Conservation (phyloP, 2,888 invertebrate genomes). For the Phaedon cochleariae region DNA sequence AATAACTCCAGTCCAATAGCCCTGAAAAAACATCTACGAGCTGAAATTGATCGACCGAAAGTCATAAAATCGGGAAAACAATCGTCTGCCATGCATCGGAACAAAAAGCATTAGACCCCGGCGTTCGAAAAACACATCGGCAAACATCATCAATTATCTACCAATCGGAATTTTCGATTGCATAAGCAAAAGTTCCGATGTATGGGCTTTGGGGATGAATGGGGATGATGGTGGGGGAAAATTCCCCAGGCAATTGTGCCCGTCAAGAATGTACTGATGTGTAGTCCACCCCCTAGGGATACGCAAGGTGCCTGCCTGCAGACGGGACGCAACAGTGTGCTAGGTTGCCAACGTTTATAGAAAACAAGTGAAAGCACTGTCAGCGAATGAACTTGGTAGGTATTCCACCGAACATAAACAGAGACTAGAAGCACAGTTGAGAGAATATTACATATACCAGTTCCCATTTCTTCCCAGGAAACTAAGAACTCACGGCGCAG, state of each 20-base stretch:
- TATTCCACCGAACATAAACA: too few species aligned
- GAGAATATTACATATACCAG: too few species aligned
- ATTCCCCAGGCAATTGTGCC: constrained; percentile 55
- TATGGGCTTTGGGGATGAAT: too few species aligned
- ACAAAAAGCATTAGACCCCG: not conserved
- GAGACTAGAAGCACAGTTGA: too few species aligned
- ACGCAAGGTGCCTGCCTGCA: constrained; percentile 47
- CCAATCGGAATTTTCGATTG: constrained; percentile 43
- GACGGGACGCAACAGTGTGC: constrained; percentile 50
- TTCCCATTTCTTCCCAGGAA: too few species aligned
- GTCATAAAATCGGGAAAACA: constrained; percentile 3
- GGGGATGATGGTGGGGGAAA: too few species aligned
- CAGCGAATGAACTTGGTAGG: too few species aligned
- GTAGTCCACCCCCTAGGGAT: constrained; percentile 45
- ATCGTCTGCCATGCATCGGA: not conserved
- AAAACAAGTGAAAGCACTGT: too few species aligned
- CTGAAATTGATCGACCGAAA: not conserved
- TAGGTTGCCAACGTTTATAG: constrained; percentile 8
- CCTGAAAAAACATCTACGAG: not conserved
- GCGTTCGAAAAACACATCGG: constrained; percentile 30
- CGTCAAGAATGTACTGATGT: constrained; percentile 53
- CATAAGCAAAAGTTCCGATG: constrained; percentile 46
- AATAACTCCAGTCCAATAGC: too few species aligned
- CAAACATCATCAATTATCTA: constrained; percentile 46
- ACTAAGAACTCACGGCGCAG: too few species aligned